Percentiles rank a stretch among this genome's conserved stretches.
Evolutionary conservation across 2,113 vertebrate genomes (phyloP).

Genomic region (Saiga tatarica): DNA sequence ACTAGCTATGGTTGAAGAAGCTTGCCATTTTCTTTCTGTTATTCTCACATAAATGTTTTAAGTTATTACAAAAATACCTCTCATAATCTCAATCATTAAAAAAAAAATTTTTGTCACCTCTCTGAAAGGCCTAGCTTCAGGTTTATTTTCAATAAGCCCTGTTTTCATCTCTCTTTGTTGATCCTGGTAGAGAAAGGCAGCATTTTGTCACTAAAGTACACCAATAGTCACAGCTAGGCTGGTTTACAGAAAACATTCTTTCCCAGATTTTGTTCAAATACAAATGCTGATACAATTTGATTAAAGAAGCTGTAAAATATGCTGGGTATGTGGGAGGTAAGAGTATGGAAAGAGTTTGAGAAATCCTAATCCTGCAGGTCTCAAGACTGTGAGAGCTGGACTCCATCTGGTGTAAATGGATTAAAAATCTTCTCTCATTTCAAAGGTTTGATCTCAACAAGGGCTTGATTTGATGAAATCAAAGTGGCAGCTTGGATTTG

Average conservation of each 20-base stretch:
- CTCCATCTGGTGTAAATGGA: slow-evolving; percentile 92
- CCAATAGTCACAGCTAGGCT: not conserved
- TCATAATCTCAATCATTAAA: not conserved
- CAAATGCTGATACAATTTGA: slow-evolving; percentile 64
- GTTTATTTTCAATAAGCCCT: not conserved
- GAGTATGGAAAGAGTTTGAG: slow-evolving; percentile 78
- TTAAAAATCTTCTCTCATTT: slow-evolving; percentile 96
- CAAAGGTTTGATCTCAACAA: slow-evolving; percentile 97
- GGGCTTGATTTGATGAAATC: slow-evolving; percentile 97
- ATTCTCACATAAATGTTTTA: not conserved
- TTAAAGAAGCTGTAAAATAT: slow-evolving; percentile 62
- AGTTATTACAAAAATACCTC: not conserved
- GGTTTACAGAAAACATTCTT: not conserved
- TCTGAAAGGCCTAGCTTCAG: not conserved
- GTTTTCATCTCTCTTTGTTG: slow-evolving; percentile 8
- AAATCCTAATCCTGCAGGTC: slow-evolving; percentile 90
- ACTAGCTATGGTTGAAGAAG: not conserved
- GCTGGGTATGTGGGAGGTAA: slow-evolving; percentile 45
- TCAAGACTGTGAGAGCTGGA: slow-evolving; percentile 86
- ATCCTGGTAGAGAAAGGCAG: not conserved
- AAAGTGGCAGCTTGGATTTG: slow-evolving; percentile 96
- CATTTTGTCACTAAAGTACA: not conserved
- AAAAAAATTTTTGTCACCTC: not conserved
- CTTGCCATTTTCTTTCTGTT: not conserved
- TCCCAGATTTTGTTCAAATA: slow-evolving; percentile 45